These are phyloP conservation scores for Dinoponera quadriceps DNA, from an alignment of 1,140 invertebrate genomes.

Conservation along the genomic window DNA sequence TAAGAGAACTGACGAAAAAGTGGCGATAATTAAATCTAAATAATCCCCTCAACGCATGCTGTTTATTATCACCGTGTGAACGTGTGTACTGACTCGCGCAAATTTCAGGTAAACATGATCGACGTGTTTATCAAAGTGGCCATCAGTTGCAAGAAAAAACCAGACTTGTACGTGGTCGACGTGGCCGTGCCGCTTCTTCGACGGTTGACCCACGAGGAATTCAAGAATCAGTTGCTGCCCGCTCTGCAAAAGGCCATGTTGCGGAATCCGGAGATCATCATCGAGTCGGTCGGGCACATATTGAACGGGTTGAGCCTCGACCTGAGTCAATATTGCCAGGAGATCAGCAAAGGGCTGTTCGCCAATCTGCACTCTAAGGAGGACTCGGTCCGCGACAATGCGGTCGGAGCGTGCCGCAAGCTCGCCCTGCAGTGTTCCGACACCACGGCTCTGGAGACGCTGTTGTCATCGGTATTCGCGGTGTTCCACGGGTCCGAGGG, in stretches of 20 bases:
- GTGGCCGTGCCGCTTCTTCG: slow-evolving; percentile 89
- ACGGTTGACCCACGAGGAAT: slow-evolving; percentile 90
- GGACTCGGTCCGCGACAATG: slow-evolving; percentile 90
- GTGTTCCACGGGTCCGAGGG: slow-evolving; percentile 96
- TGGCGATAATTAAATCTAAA: neutral
- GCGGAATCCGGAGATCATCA: slow-evolving; percentile 96
- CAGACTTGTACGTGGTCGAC: slow-evolving; percentile 89
- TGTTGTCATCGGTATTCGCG: slow-evolving; percentile 92
- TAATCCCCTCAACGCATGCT: neutral
- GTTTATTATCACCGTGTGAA: neutral
- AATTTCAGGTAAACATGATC: slow-evolving; percentile 87
- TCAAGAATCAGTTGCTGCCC: slow-evolving; percentile 91
- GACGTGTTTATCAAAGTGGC: slow-evolving; percentile 93
- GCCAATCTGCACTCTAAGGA: slow-evolving; percentile 94
- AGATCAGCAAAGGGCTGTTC: slow-evolving; percentile 93
- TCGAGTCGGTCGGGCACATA: slow-evolving; percentile 92
- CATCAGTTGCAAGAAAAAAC: slow-evolving; percentile 92
- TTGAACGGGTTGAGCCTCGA: slow-evolving; percentile 91
- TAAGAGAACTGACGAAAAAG: slow-evolving; percentile 66
- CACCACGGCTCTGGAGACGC: slow-evolving; percentile 88
- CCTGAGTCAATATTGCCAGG: slow-evolving; percentile 91
- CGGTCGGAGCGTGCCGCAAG: slow-evolving; percentile 89
- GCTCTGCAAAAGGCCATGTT: slow-evolving; percentile 96
- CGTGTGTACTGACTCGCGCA: slow-evolving; percentile 54
- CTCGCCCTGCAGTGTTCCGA: slow-evolving; percentile 92